phyloP scores from a whole-genome alignment of 2,113 vertebrate species.

The Xerus inauris region DNA sequence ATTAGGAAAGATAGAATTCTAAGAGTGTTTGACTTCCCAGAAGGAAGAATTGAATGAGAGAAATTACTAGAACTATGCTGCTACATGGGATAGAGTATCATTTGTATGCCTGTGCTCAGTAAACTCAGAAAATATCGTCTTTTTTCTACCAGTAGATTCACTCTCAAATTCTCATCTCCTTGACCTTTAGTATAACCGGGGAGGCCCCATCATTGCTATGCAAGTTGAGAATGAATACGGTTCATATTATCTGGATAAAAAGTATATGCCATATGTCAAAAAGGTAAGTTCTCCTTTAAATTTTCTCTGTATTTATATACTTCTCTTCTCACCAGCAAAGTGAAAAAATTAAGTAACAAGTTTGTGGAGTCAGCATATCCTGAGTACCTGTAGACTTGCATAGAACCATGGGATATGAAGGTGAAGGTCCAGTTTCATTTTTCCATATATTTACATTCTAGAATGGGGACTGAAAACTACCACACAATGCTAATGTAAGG shows the following conservation, averaged over 20 bases:
- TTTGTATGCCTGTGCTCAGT: not conserved
- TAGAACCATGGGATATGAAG: not conserved
- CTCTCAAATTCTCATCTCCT: not conserved
- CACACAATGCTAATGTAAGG: not conserved
- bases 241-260: conserved; percentile 89
- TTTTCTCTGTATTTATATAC: not conserved
- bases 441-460: not conserved
- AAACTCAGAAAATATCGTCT: not conserved
- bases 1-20: not conserved
- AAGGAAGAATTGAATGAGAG: not conserved
- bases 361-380: not conserved
- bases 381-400: not conserved
- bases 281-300: conserved; percentile 82
- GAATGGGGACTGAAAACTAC: not conserved
- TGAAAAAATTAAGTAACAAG: too few relatives aligned
- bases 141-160: not conserved
- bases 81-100: not conserved
- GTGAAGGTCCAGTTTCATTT: not conserved
- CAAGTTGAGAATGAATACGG: conserved; percentile 96
- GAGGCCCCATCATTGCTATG: conserved; percentile 93
- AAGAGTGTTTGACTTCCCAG: not conserved
- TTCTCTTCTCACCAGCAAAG: not conserved
- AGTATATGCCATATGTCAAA: conserved; percentile 92
- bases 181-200: conserved; percentile 88
- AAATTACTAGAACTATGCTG: not conserved